phyloP scores from a whole-genome alignment of 2,797 vertebrate species.

The Spinus olivaceus region DNA sequence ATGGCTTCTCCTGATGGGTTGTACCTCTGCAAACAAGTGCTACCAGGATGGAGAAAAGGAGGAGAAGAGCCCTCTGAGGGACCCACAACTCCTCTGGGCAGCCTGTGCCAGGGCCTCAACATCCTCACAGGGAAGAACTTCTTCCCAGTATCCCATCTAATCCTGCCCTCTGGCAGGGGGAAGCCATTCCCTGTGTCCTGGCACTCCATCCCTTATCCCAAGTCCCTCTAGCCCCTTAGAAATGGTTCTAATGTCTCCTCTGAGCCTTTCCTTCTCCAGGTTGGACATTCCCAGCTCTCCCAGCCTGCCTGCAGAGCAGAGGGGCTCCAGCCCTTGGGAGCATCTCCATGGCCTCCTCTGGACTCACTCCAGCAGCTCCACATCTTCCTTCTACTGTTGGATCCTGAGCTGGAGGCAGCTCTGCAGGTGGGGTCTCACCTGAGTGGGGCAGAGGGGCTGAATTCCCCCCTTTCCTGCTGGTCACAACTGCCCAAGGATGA shows the following conservation, averaged over 20 bases:
- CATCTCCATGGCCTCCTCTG: accelerated
- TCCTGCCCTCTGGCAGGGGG: neutral
- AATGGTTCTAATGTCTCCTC: neutral
- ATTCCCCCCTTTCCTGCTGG: neutral
- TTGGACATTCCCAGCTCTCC: neutral
- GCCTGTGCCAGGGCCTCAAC: accelerated
- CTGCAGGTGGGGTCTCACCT: neutral
- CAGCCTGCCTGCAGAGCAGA: neutral
- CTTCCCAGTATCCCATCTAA: neutral
- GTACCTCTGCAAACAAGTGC: accelerated
- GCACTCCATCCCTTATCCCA: accelerated
- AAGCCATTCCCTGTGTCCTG: neutral
- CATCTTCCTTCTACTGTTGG: neutral
- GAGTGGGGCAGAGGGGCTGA: accelerated
- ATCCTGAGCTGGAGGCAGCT: neutral
- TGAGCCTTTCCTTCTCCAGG: neutral
- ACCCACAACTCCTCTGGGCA: neutral
- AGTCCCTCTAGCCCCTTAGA: neutral
- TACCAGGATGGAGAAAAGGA: neutral
- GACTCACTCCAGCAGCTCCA: accelerated
- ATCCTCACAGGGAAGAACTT: accelerated
- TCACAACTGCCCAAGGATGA: neutral
- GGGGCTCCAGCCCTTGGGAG: accelerated
- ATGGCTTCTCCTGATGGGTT: accelerated
- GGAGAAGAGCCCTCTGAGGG: neutral